Base-by-base conservation (phyloP, 1,140 invertebrate species). In the Ruditapes philippinarum region DNA sequence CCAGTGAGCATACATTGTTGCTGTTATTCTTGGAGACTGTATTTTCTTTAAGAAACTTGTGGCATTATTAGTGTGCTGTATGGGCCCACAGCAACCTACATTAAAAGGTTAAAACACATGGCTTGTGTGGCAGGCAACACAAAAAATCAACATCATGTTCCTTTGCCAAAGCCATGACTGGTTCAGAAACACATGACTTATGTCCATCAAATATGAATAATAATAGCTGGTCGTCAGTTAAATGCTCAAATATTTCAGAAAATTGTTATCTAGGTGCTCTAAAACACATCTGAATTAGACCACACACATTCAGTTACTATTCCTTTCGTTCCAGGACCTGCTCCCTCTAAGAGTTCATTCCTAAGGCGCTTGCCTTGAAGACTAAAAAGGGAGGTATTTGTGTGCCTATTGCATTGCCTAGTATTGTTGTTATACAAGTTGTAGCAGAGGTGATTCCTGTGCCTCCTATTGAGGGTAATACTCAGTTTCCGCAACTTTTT, bases 401-500 rank as follows among this genome's bases (percentile, higher is more conserved):
- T 62, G 33, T 82, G 7, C 80, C 80, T 40, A 76, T n/a, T 25
- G 36, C 76, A n/a, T 9, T 12, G 25, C 45, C 79, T 54, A 81
- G 28, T 17, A 60, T 0, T 36, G 42, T 40, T 4, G 42, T 84
- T 22, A 70, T 33, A 25, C 5, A 42, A 17, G 81, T 42, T 19
- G 60, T 62, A 49, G 60, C 28, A 31, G 42, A 0, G 17, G 60
- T 45, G 19, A 7, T 42, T 25, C 45, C 42, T 22, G 25, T 25
- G 42, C 81, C 17, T 12, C 68, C 31, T 45, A 45, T 42, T 36
- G 81, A 12, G 62, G 9, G n/a, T 19, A 0, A 84, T 70, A 62
- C 81, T 42, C 36, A 33, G 60, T 84, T 49, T 73, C 62, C 14
- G 45, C 36, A 11, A 38, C 81, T 70, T 49, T 65, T 84, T 84